Conservation (phyloP, 2,113 vertebrate species). For the Egretta garzetta region DNA sequence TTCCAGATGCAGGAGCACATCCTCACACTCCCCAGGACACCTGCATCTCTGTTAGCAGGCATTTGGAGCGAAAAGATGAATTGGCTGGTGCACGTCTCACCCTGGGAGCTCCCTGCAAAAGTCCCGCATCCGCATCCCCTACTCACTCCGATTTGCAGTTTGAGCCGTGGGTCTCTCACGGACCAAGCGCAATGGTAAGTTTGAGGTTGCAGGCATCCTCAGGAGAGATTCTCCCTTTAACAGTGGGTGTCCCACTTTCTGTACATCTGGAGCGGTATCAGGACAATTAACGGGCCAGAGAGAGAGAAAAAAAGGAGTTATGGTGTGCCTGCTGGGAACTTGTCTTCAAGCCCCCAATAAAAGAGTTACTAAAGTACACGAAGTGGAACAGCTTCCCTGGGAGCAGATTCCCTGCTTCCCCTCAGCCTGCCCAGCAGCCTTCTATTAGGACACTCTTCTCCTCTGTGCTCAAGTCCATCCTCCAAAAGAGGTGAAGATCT, state of each 20-base stretch:
- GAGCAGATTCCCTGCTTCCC: neutral
- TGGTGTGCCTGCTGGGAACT: neutral
- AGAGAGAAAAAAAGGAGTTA: neutral
- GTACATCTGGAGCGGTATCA: neutral
- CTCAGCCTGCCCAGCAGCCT: neutral
- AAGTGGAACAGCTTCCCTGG: neutral
- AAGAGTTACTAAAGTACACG: neutral
- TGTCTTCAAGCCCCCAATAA: rapidly evolving
- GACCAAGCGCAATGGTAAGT: rapidly evolving
- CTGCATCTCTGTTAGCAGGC: neutral
- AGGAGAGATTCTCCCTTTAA: neutral
- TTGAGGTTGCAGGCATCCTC: rapidly evolving
- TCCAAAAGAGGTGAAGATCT: neutral
- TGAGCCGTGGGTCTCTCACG: rapidly evolving
- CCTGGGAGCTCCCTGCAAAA: neutral
- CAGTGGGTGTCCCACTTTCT: neutral
- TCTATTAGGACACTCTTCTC: neutral
- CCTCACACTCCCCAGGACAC: neutral
- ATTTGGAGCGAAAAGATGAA: neutral
- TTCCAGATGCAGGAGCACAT: neutral
- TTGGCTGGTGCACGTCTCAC: neutral
- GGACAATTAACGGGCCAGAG: neutral
- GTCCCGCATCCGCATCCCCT: rapidly evolving
- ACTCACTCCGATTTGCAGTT: rapidly evolving
- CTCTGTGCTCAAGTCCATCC: neutral